Evolutionary conservation across 92 coral and sea anemone species (phyloP), one percentile per base, ranked within the genome.

Genomic region (Virgularia gustaviana): DNA sequence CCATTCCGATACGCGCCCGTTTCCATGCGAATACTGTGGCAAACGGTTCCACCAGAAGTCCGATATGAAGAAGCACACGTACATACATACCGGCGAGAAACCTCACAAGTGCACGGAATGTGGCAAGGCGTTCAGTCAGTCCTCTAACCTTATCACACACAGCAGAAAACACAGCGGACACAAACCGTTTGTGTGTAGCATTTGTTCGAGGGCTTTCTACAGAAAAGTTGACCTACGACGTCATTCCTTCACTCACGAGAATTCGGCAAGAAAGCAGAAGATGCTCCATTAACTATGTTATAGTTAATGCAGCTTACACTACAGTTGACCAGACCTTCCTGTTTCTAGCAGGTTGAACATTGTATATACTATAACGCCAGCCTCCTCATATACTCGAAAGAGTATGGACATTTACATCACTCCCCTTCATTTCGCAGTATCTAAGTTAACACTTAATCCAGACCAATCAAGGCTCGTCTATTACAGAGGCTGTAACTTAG

Each of bases 11-110:
- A 88, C 89, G 80, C 81, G 97, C 58, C 97, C 97, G 29, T 91
- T 91, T 65, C 80, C 97, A 8, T 91, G 97, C 53, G 85, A 77
- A 49, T 91, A 76, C 73, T 91, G 97, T 41, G 90, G 85, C 34
- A 91, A 91, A 79, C 78, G 97, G 66, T 91, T 91, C 57, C 97
- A 91, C 47, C 97, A 91, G 83, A 91, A 91, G 71, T 88, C 95
- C 0, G 97, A 91, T 87, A 91, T 91, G 97, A 91, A 91, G 81
- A 91, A 91, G 13, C 97, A 91, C 72, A 83, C 92, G 39, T 84
- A 88, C 10, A 85, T 91, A 1, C 97, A 91, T 63, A 91, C 97
- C 0, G 97, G 97, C 2, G 97, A 91, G 59, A 91, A 91, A 44
- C 97, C 97, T 0, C 97, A 91, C 63, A 85, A 83, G 66, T 91